phyloP scores from a whole-genome alignment of 2,797 vertebrate genomes.

The Parambassis ranga region DNA sequence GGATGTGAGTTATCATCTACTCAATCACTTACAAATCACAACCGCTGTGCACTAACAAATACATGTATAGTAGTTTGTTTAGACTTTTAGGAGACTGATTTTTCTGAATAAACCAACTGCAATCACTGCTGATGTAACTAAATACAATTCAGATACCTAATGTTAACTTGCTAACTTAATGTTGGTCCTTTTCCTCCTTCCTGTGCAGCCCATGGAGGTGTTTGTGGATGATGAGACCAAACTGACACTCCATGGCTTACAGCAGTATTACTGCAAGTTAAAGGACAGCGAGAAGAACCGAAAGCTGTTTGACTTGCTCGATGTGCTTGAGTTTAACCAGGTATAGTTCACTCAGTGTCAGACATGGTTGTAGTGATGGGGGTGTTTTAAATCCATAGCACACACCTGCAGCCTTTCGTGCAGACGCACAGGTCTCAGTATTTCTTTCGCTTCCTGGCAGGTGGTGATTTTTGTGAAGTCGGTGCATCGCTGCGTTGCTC shows the following conservation, averaged over 20 bases:
- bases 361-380: too few relatives aligned
- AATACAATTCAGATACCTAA: too few relatives aligned
- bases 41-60: background rate
- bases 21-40: background rate
- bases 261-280: constrained; percentile 92
- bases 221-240: constrained; percentile 94
- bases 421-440: background rate
- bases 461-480: constrained; percentile 92
- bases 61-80: too few relatives aligned
- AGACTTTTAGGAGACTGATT: too few relatives aligned
- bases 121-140: too few relatives aligned
- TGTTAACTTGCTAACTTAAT: too few relatives aligned
- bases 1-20: constrained; percentile 80
- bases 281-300: constrained; percentile 94
- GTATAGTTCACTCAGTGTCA: constrained; percentile 61
- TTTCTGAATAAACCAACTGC: too few relatives aligned
- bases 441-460: constrained; percentile 31
- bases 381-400: background rate
- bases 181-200: constrained; percentile 3
- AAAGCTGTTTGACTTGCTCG: constrained; percentile 90
- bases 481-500: constrained; percentile 86
- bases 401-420: background rate
- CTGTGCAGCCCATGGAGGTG: constrained; percentile 89
- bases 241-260: constrained; percentile 89
- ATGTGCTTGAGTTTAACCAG: constrained; percentile 92